Percentiles rank a stretch among this genome's conserved stretches.
These are phyloP conservation scores for Apteryx owenii DNA, from an alignment of 2,113 vertebrate genomes.

Conservation along the genomic window DNA sequence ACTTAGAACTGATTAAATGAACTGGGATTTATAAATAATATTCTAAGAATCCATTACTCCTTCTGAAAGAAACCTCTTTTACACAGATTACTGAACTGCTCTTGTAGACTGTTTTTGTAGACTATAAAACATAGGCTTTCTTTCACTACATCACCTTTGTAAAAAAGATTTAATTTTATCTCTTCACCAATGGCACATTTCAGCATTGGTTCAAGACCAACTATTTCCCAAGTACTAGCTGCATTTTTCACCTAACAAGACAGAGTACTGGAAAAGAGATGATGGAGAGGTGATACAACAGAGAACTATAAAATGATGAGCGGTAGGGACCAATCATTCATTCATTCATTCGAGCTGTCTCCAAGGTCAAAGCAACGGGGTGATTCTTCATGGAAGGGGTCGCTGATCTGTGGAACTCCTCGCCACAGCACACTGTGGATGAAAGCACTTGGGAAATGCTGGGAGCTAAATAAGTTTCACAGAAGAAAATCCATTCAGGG, in stretches of 20 bases:
- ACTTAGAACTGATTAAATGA: not conserved
- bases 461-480: not conserved
- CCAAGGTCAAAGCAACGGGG: not conserved
- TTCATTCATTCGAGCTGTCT: not conserved
- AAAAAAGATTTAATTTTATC: not conserved
- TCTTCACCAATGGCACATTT: not conserved
- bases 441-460: not conserved
- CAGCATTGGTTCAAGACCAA: not conserved
- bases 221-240: not conserved
- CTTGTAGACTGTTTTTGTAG: not conserved
- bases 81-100: not conserved
- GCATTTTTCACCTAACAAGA: not conserved
- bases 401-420: not conserved
- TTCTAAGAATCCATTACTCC: not conserved
- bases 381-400: not conserved
- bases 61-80: not conserved
- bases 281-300: not conserved
- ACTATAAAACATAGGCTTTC: not conserved
- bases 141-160: not conserved
- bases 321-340: rapidly evolving
- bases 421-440: not conserved
- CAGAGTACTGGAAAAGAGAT: not conserved
- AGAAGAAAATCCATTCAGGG: not conserved
- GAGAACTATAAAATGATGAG: not conserved
- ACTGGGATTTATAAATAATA: not conserved